phyloP scores from a whole-genome alignment of 2,113 vertebrate genomes.

The Raja brachyura region DNA sequence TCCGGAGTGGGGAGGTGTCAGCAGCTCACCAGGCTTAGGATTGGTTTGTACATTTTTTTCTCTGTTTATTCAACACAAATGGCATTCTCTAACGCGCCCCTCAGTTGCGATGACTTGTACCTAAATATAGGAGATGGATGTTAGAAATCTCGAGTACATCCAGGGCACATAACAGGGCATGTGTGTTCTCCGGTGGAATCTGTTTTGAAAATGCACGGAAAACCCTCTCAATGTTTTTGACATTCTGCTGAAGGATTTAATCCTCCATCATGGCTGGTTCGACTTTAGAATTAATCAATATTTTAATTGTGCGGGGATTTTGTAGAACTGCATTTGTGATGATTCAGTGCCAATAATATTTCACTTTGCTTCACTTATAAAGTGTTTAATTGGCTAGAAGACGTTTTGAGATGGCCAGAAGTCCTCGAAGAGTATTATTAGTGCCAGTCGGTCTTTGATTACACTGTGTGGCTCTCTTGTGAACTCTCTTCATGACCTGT shows the following conservation, averaged over 20 bases:
- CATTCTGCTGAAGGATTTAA: too few relatives aligned
- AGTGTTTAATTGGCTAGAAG: background rate
- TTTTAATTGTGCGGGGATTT: too few relatives aligned
- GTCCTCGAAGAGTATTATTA: background rate
- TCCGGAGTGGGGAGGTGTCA: conserved; percentile 53
- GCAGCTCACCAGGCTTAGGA: conserved; percentile 59
- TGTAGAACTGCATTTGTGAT: too few relatives aligned
- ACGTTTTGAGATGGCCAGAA: background rate
- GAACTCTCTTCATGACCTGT: too few relatives aligned
- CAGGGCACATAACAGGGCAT: too few relatives aligned
- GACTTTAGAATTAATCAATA: too few relatives aligned
- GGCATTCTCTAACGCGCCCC: too few relatives aligned
- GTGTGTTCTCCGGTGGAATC: background rate
- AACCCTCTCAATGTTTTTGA: too few relatives aligned
- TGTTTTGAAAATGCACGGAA: background rate
- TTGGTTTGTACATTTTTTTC: conserved; percentile 51
- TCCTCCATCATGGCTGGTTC: too few relatives aligned
- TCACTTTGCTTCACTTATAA: background rate
- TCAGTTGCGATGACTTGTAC: background rate
- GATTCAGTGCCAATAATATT: background rate
- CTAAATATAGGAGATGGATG: background rate
- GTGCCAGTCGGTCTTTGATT: background rate
- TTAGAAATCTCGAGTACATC: background rate
- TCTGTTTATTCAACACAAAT: background rate
- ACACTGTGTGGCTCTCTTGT: too few relatives aligned